Percentiles rank a stretch among this genome's conserved stretches.
Evolutionary conservation across 1,140 invertebrate species (phyloP).

Genomic region (Anoplolepis gracilipes): DNA sequence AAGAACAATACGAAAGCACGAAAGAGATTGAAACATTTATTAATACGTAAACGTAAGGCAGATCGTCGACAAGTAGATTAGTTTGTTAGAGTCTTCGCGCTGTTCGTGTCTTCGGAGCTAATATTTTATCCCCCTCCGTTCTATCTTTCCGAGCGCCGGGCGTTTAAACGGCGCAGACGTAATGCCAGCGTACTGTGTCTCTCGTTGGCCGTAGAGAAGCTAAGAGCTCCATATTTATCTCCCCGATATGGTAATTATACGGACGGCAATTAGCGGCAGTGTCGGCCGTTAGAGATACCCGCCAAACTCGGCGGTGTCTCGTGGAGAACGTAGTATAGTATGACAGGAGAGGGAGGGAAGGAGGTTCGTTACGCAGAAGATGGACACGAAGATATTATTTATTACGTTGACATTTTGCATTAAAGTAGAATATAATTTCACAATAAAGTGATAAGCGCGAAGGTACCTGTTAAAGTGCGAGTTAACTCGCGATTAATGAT

Average conservation of each 20-base stretch:
- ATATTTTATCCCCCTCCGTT: conserved; percentile 30
- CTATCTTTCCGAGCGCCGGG: conserved; percentile 47
- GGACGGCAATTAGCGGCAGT: conserved; percentile 75
- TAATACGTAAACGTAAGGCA: conserved; percentile 9
- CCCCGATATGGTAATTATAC: conserved; percentile 79
- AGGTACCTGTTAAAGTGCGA: not conserved
- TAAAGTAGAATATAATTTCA: conserved; percentile 2
- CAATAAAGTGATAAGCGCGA: not conserved
- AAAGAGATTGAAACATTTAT: conserved; percentile 9
- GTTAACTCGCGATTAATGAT: not conserved
- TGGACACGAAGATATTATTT: conserved; percentile 71
- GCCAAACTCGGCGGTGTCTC: conserved; percentile 53
- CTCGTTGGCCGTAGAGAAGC: conserved; percentile 67
- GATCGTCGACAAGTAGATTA: conserved; percentile 16
- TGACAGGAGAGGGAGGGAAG: conserved; percentile 15
- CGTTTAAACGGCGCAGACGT: conserved; percentile 43
- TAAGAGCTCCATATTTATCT: conserved; percentile 77
- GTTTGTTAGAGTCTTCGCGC: conserved; percentile 10
- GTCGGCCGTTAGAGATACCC: conserved; percentile 65
- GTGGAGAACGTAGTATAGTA: conserved; percentile 43
- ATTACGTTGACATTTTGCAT: conserved; percentile 44
- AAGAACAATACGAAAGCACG: not conserved
- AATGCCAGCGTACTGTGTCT: conserved; percentile 50
- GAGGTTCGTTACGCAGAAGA: conserved; percentile 59
- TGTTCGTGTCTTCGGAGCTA: conserved; percentile 1